Evolutionary conservation across 2,797 vertebrate genomes (phyloP).

Genomic region (Xerus rutilus): DNA sequence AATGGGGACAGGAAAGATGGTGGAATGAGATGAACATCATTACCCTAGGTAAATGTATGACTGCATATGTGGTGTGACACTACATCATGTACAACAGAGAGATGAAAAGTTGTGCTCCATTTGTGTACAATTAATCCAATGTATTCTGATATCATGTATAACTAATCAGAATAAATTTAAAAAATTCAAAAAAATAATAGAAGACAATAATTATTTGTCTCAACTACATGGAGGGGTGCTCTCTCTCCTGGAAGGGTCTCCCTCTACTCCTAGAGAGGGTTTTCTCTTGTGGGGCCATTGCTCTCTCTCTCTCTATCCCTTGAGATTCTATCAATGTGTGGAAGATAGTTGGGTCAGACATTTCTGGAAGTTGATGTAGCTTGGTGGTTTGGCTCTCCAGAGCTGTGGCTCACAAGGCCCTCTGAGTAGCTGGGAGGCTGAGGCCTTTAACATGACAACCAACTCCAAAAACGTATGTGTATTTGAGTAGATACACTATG

Average conservation of each 20-base stretch:
- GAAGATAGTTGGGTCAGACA: not conserved
- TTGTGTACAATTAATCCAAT: too few species aligned
- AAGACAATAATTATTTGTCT: not conserved
- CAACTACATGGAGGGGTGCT: not conserved
- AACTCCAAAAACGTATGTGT: not conserved
- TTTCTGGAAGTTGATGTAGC: not conserved
- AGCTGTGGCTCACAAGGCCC: not conserved
- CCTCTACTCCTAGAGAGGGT: not conserved
- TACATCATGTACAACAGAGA: too few species aligned
- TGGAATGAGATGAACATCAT: too few species aligned
- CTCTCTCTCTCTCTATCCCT: not conserved
- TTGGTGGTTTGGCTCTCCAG: not conserved
- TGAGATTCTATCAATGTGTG: not conserved
- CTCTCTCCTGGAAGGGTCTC: not conserved
- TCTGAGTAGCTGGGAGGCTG: not conserved
- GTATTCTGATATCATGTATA: too few species aligned
- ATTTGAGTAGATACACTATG: not conserved
- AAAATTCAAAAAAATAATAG: not conserved
- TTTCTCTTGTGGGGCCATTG: too few species aligned
- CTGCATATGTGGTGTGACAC: too few species aligned
- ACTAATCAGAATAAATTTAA: too few species aligned
- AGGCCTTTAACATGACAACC: not conserved
- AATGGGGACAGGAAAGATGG: too few species aligned
- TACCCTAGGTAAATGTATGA: too few species aligned
- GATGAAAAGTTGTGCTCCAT: too few species aligned